A percentile compares a stretch with the other conserved stretches of the same genome.
Evolutionary conservation across 2,797 vertebrate species (phyloP).

Genomic region (Lateolabrax maculatus): DNA sequence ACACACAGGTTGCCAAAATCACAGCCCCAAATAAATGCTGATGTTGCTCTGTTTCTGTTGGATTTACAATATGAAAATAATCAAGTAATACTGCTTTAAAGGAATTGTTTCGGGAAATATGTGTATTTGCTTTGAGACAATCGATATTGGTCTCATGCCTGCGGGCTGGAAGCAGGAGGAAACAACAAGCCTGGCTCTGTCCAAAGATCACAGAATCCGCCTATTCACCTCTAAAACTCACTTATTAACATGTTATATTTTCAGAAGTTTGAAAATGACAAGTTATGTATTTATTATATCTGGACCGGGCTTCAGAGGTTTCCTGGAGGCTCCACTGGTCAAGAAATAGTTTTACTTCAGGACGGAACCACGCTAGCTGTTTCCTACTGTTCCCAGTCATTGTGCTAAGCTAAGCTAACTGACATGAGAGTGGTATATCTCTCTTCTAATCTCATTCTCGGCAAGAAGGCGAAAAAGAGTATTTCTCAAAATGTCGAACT

Average conservation of each 20-base stretch:
- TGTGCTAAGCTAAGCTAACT: not conserved
- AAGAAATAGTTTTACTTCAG: not conserved
- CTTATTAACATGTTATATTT: not conserved
- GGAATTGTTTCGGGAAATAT: not conserved
- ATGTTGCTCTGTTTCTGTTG: not conserved
- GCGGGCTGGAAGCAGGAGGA: not conserved
- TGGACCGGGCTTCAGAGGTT: not conserved
- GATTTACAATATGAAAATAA: not conserved
- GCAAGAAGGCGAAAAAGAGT: too few relatives aligned
- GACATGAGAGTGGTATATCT: too few relatives aligned
- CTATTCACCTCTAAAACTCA: not conserved
- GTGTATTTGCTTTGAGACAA: not conserved
- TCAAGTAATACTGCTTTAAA: not conserved
- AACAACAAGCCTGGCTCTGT: not conserved
- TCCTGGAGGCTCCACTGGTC: not conserved
- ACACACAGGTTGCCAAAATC: not conserved
- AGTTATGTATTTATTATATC: not conserved
- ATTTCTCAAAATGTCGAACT: too few relatives aligned
- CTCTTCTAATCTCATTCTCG: too few relatives aligned
- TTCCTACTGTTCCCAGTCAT: not conserved
- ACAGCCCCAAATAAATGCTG: conserved; percentile 8
- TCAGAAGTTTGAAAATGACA: not conserved
- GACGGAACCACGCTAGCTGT: too few relatives aligned
- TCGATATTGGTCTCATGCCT: too few relatives aligned
- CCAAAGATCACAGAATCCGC: not conserved